Percentiles rank a stretch among this genome's conserved stretches.
These are phyloP conservation scores for Raja brachyura DNA, from an alignment of 2,113 vertebrate species.

Conservation along the genomic window DNA sequence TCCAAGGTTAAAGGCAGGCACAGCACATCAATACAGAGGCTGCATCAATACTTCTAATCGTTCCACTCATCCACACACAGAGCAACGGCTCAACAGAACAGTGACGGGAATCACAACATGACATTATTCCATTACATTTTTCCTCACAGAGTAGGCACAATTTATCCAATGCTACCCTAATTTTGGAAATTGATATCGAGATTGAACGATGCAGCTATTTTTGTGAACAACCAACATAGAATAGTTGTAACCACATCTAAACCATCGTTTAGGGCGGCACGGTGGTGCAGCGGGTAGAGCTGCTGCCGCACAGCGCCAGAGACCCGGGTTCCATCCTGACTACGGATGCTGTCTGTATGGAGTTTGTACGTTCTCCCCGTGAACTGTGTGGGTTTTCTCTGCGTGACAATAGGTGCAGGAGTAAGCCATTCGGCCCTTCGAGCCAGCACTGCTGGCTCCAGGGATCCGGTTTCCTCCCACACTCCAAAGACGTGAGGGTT, in stretches of 20 bases:
- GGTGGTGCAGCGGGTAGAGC: too few species aligned
- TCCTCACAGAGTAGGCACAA: not conserved
- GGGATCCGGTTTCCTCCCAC: too few species aligned
- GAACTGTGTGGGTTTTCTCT: too few species aligned
- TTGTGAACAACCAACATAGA: not conserved
- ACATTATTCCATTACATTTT: not conserved
- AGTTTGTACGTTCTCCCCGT: too few species aligned
- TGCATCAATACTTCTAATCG: slow-evolving; percentile 9
- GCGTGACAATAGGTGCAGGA: too few species aligned
- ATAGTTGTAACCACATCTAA: not conserved
- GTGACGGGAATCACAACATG: not conserved
- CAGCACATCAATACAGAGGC: not conserved
- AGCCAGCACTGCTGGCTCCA: too few species aligned
- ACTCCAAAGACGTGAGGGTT: too few species aligned
- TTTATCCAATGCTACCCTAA: not conserved
- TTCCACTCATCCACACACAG: not conserved
- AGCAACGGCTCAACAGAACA: not conserved
- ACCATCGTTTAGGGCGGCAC: too few species aligned
- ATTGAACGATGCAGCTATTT: not conserved
- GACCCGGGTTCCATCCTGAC: too few species aligned
- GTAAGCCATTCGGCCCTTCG: too few species aligned
- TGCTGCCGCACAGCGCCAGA: too few species aligned
- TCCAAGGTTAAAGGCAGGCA: not conserved
- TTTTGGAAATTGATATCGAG: not conserved
- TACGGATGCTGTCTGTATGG: too few species aligned